Evolutionary conservation across 2,888 invertebrate species (phyloP).

Genomic region (Agriopis marginaria): DNA sequence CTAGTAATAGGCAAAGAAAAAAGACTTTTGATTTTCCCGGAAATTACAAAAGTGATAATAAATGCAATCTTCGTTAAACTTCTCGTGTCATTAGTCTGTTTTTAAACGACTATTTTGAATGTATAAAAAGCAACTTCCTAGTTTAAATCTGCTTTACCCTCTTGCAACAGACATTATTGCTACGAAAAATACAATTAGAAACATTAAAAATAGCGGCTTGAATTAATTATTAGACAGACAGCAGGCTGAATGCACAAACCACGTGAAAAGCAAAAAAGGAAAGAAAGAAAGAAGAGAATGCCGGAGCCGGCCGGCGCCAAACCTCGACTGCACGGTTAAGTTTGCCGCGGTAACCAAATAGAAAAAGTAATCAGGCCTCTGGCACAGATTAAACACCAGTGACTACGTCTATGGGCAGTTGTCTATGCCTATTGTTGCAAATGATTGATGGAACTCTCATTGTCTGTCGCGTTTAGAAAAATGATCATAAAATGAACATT

Average conservation of each 20-base stretch:
- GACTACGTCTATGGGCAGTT: slow-evolving; percentile 64
- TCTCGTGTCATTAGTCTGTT: no score
- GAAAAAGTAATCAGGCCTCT: slow-evolving; percentile 68
- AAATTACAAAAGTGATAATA: no score
- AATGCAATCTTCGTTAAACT: no score
- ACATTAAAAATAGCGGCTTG: slow-evolving; percentile 1
- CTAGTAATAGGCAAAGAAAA: no score
- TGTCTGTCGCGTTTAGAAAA: slow-evolving; percentile 72
- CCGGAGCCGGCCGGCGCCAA: slow-evolving; percentile 17
- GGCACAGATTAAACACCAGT: slow-evolving; percentile 40
- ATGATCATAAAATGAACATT: slow-evolving; percentile 76
- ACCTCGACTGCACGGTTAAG: slow-evolving; percentile 50
- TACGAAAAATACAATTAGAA: neutral
- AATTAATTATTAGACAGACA: slow-evolving; percentile 3
- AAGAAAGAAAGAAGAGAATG: neutral
- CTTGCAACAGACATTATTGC: neutral
- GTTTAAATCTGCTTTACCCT: neutral
- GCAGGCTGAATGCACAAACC: slow-evolving; percentile 5
- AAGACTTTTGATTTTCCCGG: no score
- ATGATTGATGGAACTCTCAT: slow-evolving; percentile 77
- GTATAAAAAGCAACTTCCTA: neutral
- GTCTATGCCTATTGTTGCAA: slow-evolving; percentile 75
- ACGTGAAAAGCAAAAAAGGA: slow-evolving; percentile 1
- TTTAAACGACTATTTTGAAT: neutral
- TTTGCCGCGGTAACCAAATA: slow-evolving; percentile 61